phyloP scores from a whole-genome alignment of 2,797 vertebrate genomes.

The Gymnoscopelus microlampas region DNA sequence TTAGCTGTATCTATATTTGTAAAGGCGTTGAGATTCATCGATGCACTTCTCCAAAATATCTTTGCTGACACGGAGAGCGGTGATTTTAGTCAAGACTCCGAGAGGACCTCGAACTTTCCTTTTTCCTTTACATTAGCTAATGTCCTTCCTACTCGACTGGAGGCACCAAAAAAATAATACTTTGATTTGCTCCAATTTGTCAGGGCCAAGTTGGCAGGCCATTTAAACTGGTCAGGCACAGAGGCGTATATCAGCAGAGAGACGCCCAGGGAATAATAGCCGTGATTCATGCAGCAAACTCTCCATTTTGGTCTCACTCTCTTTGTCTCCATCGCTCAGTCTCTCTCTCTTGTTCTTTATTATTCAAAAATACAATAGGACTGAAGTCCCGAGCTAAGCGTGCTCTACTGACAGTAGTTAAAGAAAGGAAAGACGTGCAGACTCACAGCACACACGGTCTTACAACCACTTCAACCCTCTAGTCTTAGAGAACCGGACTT shows the following conservation, averaged over 20 bases:
- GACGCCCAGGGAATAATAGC: conserved; percentile 54
- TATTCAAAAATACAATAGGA: background rate
- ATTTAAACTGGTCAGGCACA: conserved; percentile 53
- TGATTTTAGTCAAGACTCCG: conserved; percentile 17
- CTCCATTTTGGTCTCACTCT: conserved; percentile 5
- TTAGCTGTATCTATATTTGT: conserved; percentile 2
- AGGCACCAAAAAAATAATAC: background rate
- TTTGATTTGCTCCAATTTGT: conserved; percentile 50
- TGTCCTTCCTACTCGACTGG: conserved; percentile 29
- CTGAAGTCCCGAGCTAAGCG: too few relatives aligned
- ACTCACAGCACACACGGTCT: too few relatives aligned
- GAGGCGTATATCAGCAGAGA: conserved; percentile 48
- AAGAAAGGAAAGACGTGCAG: too few relatives aligned
- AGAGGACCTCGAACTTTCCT: conserved; percentile 35
- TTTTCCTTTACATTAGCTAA: conserved; percentile 27
- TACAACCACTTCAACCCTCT: too few relatives aligned
- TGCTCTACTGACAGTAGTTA: too few relatives aligned
- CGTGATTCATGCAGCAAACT: conserved; percentile 46
- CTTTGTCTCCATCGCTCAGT: background rate
- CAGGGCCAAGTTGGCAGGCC: conserved; percentile 49
- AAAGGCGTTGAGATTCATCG: background rate
- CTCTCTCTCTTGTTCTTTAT: background rate
- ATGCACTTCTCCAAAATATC: background rate
- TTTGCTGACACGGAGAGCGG: conserved; percentile 5
- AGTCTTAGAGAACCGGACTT: too few relatives aligned